Percentiles rank a stretch among this genome's conserved stretches.
phyloP scores from a whole-genome alignment of 2,888 invertebrate genomes.

The Epiblema foenella region DNA sequence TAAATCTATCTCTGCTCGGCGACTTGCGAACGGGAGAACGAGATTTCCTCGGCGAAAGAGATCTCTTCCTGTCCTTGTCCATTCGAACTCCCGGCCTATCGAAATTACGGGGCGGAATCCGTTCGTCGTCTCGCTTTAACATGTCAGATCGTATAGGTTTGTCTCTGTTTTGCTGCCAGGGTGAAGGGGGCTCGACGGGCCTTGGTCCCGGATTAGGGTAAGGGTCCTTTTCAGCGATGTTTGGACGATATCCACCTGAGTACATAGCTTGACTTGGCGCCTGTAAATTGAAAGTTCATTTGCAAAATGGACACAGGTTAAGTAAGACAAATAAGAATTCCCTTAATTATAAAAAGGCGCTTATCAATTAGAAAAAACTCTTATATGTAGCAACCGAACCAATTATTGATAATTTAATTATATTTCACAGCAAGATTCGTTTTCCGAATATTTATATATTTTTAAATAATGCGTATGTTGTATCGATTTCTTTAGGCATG shows the following conservation, averaged over 20 bases:
- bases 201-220: slow-evolving; percentile 55
- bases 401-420: not conserved
- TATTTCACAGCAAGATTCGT: too few species aligned
- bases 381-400: not conserved
- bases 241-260: slow-evolving; percentile 72
- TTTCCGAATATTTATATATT: too few species aligned
- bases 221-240: slow-evolving; percentile 56
- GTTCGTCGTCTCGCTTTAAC: slow-evolving; percentile 61
- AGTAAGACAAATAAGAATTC: not conserved
- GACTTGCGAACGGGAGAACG: slow-evolving; percentile 69
- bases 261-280: slow-evolving; percentile 74
- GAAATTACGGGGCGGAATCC: slow-evolving; percentile 54
- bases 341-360: not conserved
- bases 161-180: slow-evolving; percentile 65
- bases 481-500: too few species aligned
- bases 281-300: slow-evolving; percentile 78
- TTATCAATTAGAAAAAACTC: not conserved
- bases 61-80: slow-evolving; percentile 48
- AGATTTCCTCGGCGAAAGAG: slow-evolving; percentile 58
- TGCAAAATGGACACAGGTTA: slow-evolving; percentile 59
- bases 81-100: slow-evolving; percentile 46
- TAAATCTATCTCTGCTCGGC: slow-evolving; percentile 66
- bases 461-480: too few species aligned
- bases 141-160: slow-evolving; percentile 48
- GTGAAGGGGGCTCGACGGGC: slow-evolving; percentile 50